Evolutionary conservation across 2,888 invertebrate genomes (phyloP).

Genomic region (Apomyelois bistriatella): DNA sequence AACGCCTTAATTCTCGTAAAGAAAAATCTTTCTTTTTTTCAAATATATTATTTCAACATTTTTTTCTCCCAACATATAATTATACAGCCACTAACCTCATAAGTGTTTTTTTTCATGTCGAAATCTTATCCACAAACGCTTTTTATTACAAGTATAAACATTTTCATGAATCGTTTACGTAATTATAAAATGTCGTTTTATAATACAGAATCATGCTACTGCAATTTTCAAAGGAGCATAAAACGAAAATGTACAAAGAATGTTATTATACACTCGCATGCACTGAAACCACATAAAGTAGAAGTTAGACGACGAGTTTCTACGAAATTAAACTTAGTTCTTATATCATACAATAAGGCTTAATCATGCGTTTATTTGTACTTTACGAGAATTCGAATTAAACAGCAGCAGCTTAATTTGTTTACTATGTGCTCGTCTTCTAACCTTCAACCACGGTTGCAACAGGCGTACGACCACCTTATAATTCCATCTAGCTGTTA

Average conservation of each 20-base stretch:
- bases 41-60: too few relatives aligned
- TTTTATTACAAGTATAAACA: background rate
- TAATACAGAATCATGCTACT: slow-evolving; percentile 41
- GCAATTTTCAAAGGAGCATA: slow-evolving; percentile 43
- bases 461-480: too few relatives aligned
- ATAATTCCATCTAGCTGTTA: too few relatives aligned
- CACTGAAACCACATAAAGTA: slow-evolving; percentile 9
- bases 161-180: slow-evolving; percentile 11
- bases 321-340: background rate
- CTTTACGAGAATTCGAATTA: too few relatives aligned
- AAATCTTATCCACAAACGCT: background rate
- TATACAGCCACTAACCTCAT: background rate
- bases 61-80: background rate
- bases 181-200: slow-evolving; percentile 37
- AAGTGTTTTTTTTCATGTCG: slow-evolving; percentile 6
- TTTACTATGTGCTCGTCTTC: too few relatives aligned
- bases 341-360: too few relatives aligned
- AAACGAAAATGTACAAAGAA: slow-evolving; percentile 39
- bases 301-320: background rate
- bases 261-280: slow-evolving; percentile 18
- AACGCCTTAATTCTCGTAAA: too few relatives aligned
- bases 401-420: too few relatives aligned
- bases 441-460: too few relatives aligned
- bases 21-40: too few relatives aligned
- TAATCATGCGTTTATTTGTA: too few relatives aligned